Percentiles rank a stretch among this genome's conserved stretches.
These are phyloP conservation scores for Piscicola geometra DNA, from an alignment of 2,888 invertebrate genomes.

Conservation along the genomic window DNA sequence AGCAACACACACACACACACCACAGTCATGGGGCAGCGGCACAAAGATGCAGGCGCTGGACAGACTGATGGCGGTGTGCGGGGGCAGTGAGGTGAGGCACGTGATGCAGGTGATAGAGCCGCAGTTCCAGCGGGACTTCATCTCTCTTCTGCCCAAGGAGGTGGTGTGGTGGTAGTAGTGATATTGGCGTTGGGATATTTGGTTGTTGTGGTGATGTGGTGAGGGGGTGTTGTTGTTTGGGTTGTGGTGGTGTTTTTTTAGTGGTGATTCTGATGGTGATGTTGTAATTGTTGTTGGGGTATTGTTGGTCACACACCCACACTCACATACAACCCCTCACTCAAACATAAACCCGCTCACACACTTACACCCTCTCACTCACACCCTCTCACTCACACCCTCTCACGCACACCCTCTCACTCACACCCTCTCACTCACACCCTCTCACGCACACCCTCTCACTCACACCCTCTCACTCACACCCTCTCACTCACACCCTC, in stretches of 20 bases:
- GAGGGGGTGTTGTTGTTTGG: not conserved
- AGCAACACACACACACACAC: no score
- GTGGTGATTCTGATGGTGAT: not conserved
- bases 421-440: no score
- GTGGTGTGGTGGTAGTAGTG: slow-evolving; percentile 50
- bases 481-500: no score
- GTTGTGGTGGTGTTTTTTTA: not conserved
- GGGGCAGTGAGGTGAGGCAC: slow-evolving; percentile 86
- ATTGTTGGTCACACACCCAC: no score
- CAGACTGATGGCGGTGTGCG: slow-evolving; percentile 79
- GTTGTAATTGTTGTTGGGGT: not conserved
- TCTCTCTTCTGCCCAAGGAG: slow-evolving; percentile 89
- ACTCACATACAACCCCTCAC: no score
- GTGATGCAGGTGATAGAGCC: slow-evolving; percentile 98
- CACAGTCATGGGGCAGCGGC: slow-evolving; percentile 75
- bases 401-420: no score
- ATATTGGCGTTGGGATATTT: not conserved
- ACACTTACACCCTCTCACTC: no score
- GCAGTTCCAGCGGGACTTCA: slow-evolving; percentile 94
- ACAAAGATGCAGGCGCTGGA: slow-evolving; percentile 84
- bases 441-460: no score
- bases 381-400: no score
- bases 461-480: no score
- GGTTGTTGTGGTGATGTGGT: not conserved
- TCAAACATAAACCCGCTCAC: no score